Evolutionary conservation across 2,888 invertebrate genomes (phyloP).

Genomic region (Agrotis segetum): DNA sequence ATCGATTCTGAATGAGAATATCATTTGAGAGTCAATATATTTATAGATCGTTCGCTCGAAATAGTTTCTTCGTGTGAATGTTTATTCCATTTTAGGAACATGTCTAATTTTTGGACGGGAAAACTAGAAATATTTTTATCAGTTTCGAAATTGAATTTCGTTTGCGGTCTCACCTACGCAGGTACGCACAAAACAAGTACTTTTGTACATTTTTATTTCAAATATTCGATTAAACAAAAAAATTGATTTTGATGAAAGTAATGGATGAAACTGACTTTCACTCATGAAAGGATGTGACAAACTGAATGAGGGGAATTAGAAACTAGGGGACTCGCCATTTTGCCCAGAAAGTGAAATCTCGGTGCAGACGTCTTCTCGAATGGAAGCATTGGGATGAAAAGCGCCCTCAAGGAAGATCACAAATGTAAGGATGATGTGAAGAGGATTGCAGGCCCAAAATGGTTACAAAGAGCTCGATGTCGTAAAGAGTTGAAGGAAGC

Average conservation of each 20-base stretch:
- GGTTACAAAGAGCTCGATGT: too few relatives aligned
- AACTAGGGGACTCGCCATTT: too few relatives aligned
- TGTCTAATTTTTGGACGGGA: neutral
- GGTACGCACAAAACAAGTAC: neutral
- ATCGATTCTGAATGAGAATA: conserved; percentile 43
- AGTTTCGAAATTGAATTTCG: conserved; percentile 1
- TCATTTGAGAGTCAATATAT: conserved; percentile 34
- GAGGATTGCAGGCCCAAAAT: too few relatives aligned
- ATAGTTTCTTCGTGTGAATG: conserved; percentile 12
- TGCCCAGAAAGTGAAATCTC: too few relatives aligned
- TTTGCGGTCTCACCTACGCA: neutral
- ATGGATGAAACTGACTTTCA: neutral
- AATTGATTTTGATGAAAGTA: too few relatives aligned
- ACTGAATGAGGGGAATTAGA: neutral
- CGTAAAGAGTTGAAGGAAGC: too few relatives aligned
- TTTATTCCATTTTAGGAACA: conserved; percentile 16
- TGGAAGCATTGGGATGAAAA: too few relatives aligned
- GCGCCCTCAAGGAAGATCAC: too few relatives aligned
- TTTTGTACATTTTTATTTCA: too few relatives aligned
- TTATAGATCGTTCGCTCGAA: conserved; percentile 28
- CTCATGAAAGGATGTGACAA: neutral
- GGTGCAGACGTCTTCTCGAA: too few relatives aligned
- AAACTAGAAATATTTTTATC: neutral
- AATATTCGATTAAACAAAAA: too few relatives aligned
- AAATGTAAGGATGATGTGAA: too few relatives aligned